Base-by-base conservation (phyloP, 2,797 vertebrate species). In the Acanthiza pusilla region DNA sequence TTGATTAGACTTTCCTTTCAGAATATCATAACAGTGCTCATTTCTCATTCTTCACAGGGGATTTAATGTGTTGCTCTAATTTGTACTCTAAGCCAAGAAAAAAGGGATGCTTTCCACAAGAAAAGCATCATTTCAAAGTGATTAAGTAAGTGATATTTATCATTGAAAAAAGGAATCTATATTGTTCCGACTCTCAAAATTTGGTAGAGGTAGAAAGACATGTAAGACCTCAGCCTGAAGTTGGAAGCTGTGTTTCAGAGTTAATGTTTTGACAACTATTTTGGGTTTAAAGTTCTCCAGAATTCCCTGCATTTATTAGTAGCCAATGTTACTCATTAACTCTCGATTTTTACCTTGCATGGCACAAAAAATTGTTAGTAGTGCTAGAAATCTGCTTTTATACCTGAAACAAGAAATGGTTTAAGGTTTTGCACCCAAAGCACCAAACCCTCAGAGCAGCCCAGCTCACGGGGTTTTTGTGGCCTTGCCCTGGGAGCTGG, bases 401-500 rank as follows among this genome's bases (percentile, higher is more conserved):
- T 23, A 8, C 19, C 5, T 7, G 12, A 57, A 53, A 43, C 10
- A 26, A 60, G 48, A 22, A 22, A 32, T 1, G 2, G 13, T 21
- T 62, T 22, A 16, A 62, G 60, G 25, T 48, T 78, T 55, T 45
- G 16, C 12, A 47, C 4, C 10, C 30, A 10, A 7, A 10, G 23
- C 2, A 5, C 20, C 48, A 30, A 36, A 15, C 9, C 27, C 54
- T 1, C 1, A 0, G 5, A 27, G 11, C 34, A 7, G 0, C 2
- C 2, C 1, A 38, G 26, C 1, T 0, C 16, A 0, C 1, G 7
- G 51, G 3, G 5, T 3, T 65, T 4, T 55, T 2, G 15, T 17
- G 70, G 36, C 1, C 6, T 4, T 3, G 45, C 23, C 23, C 0
- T 11, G 36, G 72, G 2, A 60, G 18, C 13, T 7, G 7, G 34